These are phyloP conservation scores for Microplitis deprimator DNA, from an alignment of 2,888 invertebrate species.

Conservation along the genomic window DNA sequence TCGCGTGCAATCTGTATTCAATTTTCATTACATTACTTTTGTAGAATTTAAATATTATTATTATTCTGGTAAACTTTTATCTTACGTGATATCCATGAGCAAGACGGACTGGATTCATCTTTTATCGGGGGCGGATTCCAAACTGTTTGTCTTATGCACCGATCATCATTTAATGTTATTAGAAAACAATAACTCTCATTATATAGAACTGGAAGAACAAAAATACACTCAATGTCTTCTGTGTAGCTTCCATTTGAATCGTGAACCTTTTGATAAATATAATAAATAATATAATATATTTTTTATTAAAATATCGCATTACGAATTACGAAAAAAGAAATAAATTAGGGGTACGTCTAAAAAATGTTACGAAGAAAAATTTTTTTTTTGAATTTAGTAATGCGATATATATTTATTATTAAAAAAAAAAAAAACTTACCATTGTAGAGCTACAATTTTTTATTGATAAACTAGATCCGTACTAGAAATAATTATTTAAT, in stretches of 20 bases:
- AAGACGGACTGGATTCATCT: constrained; percentile 27
- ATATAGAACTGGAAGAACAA: constrained; percentile 29
- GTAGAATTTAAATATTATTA: not conserved
- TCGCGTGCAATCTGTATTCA: constrained; percentile 37
- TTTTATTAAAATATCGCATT: too few species aligned
- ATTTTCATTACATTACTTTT: not conserved
- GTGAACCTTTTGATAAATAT: not conserved
- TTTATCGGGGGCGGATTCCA: constrained; percentile 50
- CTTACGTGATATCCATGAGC: constrained; percentile 49
- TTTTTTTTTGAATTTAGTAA: not conserved
- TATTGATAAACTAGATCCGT: not conserved
- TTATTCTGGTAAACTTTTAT: not conserved
- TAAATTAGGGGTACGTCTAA: too few species aligned
- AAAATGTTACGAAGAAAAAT: too few species aligned
- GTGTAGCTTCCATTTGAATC: constrained; percentile 34
- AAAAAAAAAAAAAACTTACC: constrained; percentile 35
- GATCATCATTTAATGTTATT: constrained; percentile 48
- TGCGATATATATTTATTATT: not conserved
- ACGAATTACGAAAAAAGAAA: too few species aligned
- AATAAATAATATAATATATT: too few species aligned
- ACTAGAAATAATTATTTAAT: constrained; percentile 28
- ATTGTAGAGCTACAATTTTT: constrained; percentile 41
- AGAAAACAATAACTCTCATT: constrained; percentile 47
- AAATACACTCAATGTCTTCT: constrained; percentile 46
- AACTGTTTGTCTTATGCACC: constrained; percentile 47